Conservation (phyloP, 2,113 vertebrate genomes). For the Gulo gulo region DNA sequence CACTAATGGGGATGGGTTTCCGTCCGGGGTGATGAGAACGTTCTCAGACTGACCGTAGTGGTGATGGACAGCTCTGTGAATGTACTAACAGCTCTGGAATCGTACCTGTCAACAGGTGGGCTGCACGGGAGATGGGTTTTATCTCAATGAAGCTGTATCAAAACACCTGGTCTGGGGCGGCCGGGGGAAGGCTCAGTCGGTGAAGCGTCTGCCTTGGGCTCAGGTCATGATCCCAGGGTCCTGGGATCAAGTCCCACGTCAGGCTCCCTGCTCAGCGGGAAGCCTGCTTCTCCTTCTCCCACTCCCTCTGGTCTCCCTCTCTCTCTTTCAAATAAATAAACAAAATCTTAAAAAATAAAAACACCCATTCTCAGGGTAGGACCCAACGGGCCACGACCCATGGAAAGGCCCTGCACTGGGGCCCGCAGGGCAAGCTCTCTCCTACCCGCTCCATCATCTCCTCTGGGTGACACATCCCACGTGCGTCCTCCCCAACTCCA, state of each 20-base stretch:
- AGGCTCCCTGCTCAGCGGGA: too few relatives aligned
- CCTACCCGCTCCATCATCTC: too few relatives aligned
- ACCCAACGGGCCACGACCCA: not conserved
- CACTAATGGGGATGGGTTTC: not conserved
- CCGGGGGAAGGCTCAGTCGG: too few relatives aligned
- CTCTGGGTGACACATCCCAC: not conserved
- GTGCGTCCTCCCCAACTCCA: not conserved
- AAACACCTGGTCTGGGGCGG: not conserved
- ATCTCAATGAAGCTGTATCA: not conserved
- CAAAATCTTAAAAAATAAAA: not conserved
- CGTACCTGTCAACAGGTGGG: not conserved
- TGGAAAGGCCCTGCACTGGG: not conserved
- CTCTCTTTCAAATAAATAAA: too few relatives aligned
- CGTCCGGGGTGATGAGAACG: not conserved
- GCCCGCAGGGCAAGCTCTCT: not conserved
- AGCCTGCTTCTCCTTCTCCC: too few relatives aligned
- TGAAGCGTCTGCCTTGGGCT: too few relatives aligned
- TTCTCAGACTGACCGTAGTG: not conserved
- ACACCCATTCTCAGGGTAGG: too few relatives aligned
- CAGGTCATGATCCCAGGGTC: too few relatives aligned
- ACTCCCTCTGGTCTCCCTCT: too few relatives aligned
- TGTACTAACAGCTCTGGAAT: accelerated
- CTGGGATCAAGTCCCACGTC: too few relatives aligned
- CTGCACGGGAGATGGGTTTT: accelerated
- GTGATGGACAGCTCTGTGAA: not conserved